Base-by-base conservation (phyloP, 1,140 invertebrate species). In the Heliconius melpomene region DNA sequence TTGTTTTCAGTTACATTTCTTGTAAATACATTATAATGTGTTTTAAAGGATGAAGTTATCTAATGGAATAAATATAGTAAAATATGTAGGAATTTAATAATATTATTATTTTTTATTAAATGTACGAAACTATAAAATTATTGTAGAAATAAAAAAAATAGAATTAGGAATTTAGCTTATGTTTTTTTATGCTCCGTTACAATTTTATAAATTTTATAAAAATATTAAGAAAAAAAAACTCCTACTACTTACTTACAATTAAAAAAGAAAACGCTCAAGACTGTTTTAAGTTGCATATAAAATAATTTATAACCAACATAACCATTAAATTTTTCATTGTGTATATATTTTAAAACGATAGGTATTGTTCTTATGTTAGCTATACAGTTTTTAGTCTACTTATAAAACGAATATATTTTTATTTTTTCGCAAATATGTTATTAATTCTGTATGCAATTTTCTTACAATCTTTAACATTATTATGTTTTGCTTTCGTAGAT, bases 401-500 rank as follows among this genome's bases (percentile, higher is more conserved):
- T n/a, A 23, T 11, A 57, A 57, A 3, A 57, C 7, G n/a, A 23
- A 60, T n/a, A 60, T 60, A 9, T 60, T 52, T 52, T 32, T 32
- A 32, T 29, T 13, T 29, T 66, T 29, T 29, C 11, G 2, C 8
- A 26, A 66, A 66, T 29, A 66, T 66, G 60, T 29, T 66, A 66
- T 66, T 66, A 5, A 66, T 66, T 29, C 0, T 29, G n/a, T 29
- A 26, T 29, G 60, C 23, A 13, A 66, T 66, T 66, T 66, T 29
- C 60, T 66, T 66, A 6, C 60, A 66, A 66, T 29, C 1, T 29
- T 66, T 66, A 13, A 23, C 26, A 6, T 29, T 66, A 66, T 66
- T 29, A 26, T 66, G 60, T 66, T 66, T 29, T 29, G 60, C 60
- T 66, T 66, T 66, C 3, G 60, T 66, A 66, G 60, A 66, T 66